phyloP scores from a whole-genome alignment of 2,888 invertebrate species.

The Cristatella mucedo region DNA sequence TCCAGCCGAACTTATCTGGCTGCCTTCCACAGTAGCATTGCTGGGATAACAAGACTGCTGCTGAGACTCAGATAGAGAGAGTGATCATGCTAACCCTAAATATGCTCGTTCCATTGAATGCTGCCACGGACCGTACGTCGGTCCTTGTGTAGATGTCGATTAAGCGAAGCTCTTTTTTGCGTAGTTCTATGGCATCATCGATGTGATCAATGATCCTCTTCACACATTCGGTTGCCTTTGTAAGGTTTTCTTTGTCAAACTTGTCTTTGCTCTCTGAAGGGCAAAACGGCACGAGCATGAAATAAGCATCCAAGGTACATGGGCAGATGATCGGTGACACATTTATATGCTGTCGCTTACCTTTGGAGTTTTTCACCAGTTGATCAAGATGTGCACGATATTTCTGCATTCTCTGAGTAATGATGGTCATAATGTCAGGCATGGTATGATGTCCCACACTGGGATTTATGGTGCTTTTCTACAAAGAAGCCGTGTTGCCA shows the following conservation, averaged over 20 bases:
- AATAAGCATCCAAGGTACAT: too few species aligned
- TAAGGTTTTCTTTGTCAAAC: slow-evolving; percentile 60
- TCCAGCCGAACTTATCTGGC: background rate
- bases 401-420: slow-evolving; percentile 83
- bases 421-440: slow-evolving; percentile 86
- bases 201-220: slow-evolving; percentile 79
- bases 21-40: background rate
- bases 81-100: slow-evolving; percentile 55
- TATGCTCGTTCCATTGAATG: slow-evolving; percentile 49
- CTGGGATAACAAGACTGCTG: too few species aligned
- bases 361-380: slow-evolving; percentile 68
- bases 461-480: slow-evolving; percentile 57
- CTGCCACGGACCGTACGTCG: slow-evolving; percentile 71
- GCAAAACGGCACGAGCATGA: background rate
- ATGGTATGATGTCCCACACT: too few species aligned
- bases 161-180: slow-evolving; percentile 72
- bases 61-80: too few species aligned
- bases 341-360: too few species aligned
- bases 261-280: slow-evolving; percentile 43
- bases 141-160: slow-evolving; percentile 77
- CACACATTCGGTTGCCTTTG: slow-evolving; percentile 60
- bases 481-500: too few species aligned
- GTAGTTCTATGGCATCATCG: slow-evolving; percentile 77
- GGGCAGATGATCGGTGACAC: too few species aligned
- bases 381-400: slow-evolving; percentile 83